Base-by-base conservation (phyloP, 35 echinoderm and acorn worm genomes). In the Apostichopus japonicus region DNA sequence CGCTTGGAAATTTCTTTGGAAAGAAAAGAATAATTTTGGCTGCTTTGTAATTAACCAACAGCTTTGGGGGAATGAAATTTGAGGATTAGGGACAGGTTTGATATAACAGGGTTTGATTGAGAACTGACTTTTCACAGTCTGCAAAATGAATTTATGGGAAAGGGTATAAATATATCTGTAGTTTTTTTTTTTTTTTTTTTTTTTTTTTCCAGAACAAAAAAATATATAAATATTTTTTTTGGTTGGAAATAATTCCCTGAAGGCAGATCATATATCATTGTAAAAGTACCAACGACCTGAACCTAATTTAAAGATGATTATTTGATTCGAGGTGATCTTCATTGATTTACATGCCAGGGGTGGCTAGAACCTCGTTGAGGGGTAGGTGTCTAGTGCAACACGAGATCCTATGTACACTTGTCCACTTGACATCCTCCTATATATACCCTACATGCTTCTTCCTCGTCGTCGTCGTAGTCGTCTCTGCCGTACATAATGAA, bases 41-140 rank as follows among this genome's bases (percentile, higher is more conserved):
- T 91, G 90, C 72, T 91, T 91, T 91, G 90, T 91, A 91, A 91
- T 91, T 91, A 91, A 77, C 90, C 53, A 91, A 54, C 77, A 79
- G 72, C 77, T 91, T 77, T 52, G 72, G 86, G 86, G 86, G 86
- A 89, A 73, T 89, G 86, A 89, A 89, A 89, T 73, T 73, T 72
- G 86, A 89, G 86, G 86, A 89, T 89, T 89, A 89, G 86, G 86
- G 86, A 89, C 86, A 89, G 24, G 86, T 89, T 89, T 67, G 86
- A 89, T 89, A 89, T 89, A 73, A 89, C 86, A 89, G 86, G 54
- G 62, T 33, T 15, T 72, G 86, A 84, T 84, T 84, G 54, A 58
- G 81, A 84, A 57, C 57, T 58, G 56, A 24, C 81, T 57, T 57
- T 58, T 57, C 54, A 23, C 21, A 57, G 54, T 84, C 81, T 59